Base-by-base conservation (phyloP, 2,113 vertebrate genomes). In the Seriola aureovittata region DNA sequence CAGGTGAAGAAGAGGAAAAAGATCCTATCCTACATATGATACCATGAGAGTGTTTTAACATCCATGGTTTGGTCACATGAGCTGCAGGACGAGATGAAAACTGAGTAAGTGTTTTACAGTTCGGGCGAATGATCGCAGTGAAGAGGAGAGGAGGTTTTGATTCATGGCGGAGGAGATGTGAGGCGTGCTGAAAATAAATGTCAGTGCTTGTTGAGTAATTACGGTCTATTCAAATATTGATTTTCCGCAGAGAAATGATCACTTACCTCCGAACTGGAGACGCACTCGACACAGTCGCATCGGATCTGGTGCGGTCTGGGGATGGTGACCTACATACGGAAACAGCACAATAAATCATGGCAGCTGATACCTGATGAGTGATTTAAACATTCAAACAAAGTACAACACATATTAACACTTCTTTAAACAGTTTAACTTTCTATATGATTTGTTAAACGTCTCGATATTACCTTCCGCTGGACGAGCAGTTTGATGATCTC, bases 401-500 rank as follows among this genome's bases (percentile, higher is more conserved):
- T 44, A 25, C 11, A 13, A 13, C 12, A 13, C 42, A 11, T 13
- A 44, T 11, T 44, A 29, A 29, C 29, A 29, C 10, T 2, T 13
- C 3, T 12, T 44, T 44, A 44, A 44, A 44, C 42, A 3, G 42
- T 44, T 44, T 13, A 44, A 3, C 5, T 48, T 17, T 16, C 46
- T 5, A 17, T 48, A 5, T 48, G 13, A 48, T 48, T 48, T 48
- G 4, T 48, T 4, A 19, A 5, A n/a, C 9, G 25, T 60, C 13
- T 29, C 29, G 29, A 29, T 29, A 12, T 77, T 57, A 93, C 98
- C 88, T 97, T 95, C 40, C 97, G 95, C 89, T 98, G 97, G 50
- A 99, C 97, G 17, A 99, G 96, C 74, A 99, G 95, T 87, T 99
- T 99, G 94, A 99, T 99, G 93, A 99, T 99, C 91, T 99, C 97